A percentile compares a stretch with the other conserved stretches of the same genome.
Conservation (phyloP, 53 echinoderm and acorn worm species). For the Astropecten irregularis region DNA sequence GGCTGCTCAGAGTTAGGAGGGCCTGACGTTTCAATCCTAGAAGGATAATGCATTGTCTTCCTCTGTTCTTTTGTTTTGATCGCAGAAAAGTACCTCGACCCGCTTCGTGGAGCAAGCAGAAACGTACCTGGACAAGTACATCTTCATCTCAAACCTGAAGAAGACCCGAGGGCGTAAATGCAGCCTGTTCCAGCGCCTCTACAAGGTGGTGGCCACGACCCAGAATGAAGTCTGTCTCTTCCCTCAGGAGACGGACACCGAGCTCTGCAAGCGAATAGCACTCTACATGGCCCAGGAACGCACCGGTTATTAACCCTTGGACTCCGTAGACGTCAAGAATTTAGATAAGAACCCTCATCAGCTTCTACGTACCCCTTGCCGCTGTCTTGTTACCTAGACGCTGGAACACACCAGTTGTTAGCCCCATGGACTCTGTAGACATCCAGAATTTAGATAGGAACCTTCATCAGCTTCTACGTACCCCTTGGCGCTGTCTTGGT, state of each 20-base stretch:
- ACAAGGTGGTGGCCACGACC: slow-evolving; percentile 88
- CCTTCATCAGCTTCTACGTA: no score
- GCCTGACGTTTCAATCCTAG: no score
- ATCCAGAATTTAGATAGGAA: no score
- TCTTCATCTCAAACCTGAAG: slow-evolving; percentile 89
- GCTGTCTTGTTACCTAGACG: no score
- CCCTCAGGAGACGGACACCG: slow-evolving; percentile 75
- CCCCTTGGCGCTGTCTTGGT: no score
- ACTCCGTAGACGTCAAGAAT: no score
- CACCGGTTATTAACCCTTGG: slow-evolving; percentile 40
- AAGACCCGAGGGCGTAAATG: slow-evolving; percentile 88
- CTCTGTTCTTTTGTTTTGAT: no score
- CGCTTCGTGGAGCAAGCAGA: slow-evolving; percentile 85
- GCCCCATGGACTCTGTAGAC: no score
- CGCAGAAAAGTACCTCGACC: slow-evolving; percentile 45
- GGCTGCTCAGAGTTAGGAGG: no score
- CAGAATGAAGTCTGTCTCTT: slow-evolving; percentile 96
- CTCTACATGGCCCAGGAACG: slow-evolving; percentile 68
- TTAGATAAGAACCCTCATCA: no score
- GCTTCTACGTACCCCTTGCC: no score
- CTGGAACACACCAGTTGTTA: slow-evolving; percentile 46
- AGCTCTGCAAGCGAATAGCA: slow-evolving; percentile 82
- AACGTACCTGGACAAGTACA: slow-evolving; percentile 91
- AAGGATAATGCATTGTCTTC: no score
- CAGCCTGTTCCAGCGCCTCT: slow-evolving; percentile 80